Base-by-base conservation (phyloP, 30 jellyfish, hydroid and myxozoan species). In the Pseudorhiza aurosa region DNA sequence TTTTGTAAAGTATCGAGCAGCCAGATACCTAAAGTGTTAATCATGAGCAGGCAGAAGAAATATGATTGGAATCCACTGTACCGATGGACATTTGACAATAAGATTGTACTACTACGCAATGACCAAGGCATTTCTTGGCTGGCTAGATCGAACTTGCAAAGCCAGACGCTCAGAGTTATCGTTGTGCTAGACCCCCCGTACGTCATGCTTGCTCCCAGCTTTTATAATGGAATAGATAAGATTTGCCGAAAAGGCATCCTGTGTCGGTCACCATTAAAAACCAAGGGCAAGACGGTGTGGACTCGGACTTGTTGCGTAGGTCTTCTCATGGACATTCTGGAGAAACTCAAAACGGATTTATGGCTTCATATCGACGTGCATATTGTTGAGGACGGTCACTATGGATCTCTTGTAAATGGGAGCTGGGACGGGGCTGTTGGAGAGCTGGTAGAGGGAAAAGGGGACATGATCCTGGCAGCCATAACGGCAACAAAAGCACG, bases 391-490 rank as follows among this genome's bases (percentile, higher is more conserved):
- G 99, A 93, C 65, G 94, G 95, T 0, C 47, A 24, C n/a, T 93
- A 93, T 59, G 99, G 99, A 12, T 74, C 88, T 1, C 31, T 19
- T 1, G 53, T 21, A 8, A 57, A 64, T 49, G 93, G 92, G 17
- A 33, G 33, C 0, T 93, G 91, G 81, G 75, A 81, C 49, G 99
- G 99, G 1, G 56, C 87, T 93, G 72, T 93, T 8, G 97, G 96
- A 2, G 99, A 93, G 24, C 58, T 93, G 10, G 51, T 75, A 2
- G 44, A 22, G 21, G 82, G 87, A n/a, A 81, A 81, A 65, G 99
- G 97, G 14, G 99, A 93, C 50, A 12, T 93, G 73, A 93, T 95
- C 2, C 22, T 93, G 18, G 99, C 99, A 4, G 95, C 95, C 0
- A 30, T 93, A 18, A 85, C 99, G 10, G 69, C 80, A 53, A 93